These are phyloP conservation scores for Bedellia somnulentella DNA, from an alignment of 2,888 invertebrate species.

Conservation along the genomic window DNA sequence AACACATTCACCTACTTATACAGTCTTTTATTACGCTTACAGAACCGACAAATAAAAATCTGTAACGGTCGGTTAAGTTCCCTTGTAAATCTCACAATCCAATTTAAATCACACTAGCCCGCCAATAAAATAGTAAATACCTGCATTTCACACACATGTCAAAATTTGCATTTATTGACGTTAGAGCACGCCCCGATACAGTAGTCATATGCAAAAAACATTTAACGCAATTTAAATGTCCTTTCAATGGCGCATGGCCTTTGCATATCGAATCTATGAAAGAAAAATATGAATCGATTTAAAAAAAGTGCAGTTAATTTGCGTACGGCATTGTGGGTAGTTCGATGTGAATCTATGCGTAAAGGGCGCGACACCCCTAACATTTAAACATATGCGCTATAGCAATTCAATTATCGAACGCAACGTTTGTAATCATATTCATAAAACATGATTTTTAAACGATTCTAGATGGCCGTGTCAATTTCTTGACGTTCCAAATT, in stretches of 20 bases:
- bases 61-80: slow-evolving; percentile 42
- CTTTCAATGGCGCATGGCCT: slow-evolving; percentile 41
- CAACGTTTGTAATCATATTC: slow-evolving; percentile 11
- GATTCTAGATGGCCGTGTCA: slow-evolving; percentile 36
- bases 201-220: slow-evolving; percentile 54
- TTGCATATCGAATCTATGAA: slow-evolving; percentile 43
- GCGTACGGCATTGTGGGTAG: slow-evolving; percentile 51
- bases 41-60: too few species aligned
- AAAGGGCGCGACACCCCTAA: slow-evolving; percentile 45
- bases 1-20: too few species aligned
- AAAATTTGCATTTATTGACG: slow-evolving; percentile 4
- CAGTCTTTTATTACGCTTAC: too few species aligned
- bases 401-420: slow-evolving; percentile 42
- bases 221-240: slow-evolving; percentile 50
- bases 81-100: slow-evolving; percentile 28
- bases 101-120: slow-evolving; percentile 36
- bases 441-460: slow-evolving; percentile 26
- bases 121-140: slow-evolving; percentile 29
- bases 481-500: slow-evolving; percentile 30
- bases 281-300: slow-evolving; percentile 32
- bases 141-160: slow-evolving; percentile 9
- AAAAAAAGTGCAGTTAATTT: slow-evolving; percentile 56
- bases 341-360: slow-evolving; percentile 25
- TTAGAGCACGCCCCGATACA: slow-evolving; percentile 7
- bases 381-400: slow-evolving; percentile 14